Percentiles rank a stretch among this genome's conserved stretches.
phyloP scores from a whole-genome alignment of 1,140 invertebrate species.

The Hylaeus anthracinus region DNA sequence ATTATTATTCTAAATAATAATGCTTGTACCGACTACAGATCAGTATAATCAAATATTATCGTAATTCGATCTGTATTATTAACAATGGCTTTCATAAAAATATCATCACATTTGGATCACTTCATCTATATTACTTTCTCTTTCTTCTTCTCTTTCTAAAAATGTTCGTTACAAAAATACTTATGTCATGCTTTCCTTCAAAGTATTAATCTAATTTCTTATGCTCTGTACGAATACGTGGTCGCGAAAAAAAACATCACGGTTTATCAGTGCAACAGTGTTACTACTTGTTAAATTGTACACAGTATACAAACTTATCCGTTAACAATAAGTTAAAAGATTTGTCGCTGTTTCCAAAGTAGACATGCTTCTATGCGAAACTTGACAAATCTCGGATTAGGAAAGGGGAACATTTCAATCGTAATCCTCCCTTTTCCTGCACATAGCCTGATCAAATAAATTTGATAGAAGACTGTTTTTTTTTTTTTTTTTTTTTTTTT shows the following conservation, averaged over 20 bases:
- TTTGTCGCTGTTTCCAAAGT: constrained; percentile 10
- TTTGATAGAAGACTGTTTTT: neutral
- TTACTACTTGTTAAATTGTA: constrained; percentile 1
- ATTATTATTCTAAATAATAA: too few species aligned
- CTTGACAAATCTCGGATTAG: constrained; percentile 26
- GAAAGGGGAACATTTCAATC: constrained; percentile 31
- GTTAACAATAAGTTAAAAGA: constrained; percentile 31
- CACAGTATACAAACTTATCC: neutral
- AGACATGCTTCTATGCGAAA: neutral
- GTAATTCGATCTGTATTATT: neutral
- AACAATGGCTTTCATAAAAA: constrained; percentile 6
- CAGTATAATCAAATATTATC: too few species aligned
- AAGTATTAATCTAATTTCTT: constrained; percentile 10
- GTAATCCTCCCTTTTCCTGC: constrained; percentile 39
- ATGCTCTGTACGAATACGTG: neutral
- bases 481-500: neutral
- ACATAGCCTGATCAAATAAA: constrained; percentile 14
- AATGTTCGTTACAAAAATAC: constrained; percentile 39
- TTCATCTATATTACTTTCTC: neutral
- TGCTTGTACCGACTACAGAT: too few species aligned
- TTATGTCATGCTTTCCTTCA: constrained; percentile 16
- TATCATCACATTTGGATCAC: constrained; percentile 5
- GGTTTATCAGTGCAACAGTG: neutral
- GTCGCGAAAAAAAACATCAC: neutral
- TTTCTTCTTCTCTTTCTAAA: constrained; percentile 12